Evolutionary conservation across 2,797 vertebrate genomes (phyloP).

Genomic region (Malacoraja senta): DNA sequence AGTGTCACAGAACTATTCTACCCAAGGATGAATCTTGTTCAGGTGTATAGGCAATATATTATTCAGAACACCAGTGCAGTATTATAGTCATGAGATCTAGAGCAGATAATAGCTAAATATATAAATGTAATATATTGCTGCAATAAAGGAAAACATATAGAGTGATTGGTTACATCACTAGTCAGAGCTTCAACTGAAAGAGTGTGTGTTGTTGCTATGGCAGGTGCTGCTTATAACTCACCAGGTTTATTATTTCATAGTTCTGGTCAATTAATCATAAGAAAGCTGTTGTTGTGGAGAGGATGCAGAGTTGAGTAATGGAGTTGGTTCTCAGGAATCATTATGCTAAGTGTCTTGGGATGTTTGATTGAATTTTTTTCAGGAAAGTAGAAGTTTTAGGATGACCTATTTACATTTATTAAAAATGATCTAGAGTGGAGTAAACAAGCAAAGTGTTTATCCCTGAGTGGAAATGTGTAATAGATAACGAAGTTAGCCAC

Average conservation of each 20-base stretch:
- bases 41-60: background rate
- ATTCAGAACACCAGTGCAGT: background rate
- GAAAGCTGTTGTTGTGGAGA: background rate
- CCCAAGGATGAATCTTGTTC: background rate
- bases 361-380: background rate
- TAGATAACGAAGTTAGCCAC: background rate
- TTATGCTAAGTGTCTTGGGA: background rate
- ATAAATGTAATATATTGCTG: too few relatives aligned
- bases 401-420: background rate
- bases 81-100: background rate
- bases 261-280: background rate
- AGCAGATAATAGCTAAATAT: background rate
- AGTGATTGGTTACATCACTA: background rate
- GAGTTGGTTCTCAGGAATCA: background rate
- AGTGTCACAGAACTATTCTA: background rate
- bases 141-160: background rate
- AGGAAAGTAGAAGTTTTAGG: background rate
- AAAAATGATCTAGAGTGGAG: background rate
- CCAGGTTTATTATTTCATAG: background rate
- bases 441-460: background rate
- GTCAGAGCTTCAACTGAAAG: background rate
- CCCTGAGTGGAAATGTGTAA: background rate
- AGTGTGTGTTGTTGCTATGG: background rate
- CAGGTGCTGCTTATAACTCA: background rate
- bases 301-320: background rate